phyloP scores from a whole-genome alignment of 2,888 invertebrate species.

The Drosophila paranaensis region DNA sequence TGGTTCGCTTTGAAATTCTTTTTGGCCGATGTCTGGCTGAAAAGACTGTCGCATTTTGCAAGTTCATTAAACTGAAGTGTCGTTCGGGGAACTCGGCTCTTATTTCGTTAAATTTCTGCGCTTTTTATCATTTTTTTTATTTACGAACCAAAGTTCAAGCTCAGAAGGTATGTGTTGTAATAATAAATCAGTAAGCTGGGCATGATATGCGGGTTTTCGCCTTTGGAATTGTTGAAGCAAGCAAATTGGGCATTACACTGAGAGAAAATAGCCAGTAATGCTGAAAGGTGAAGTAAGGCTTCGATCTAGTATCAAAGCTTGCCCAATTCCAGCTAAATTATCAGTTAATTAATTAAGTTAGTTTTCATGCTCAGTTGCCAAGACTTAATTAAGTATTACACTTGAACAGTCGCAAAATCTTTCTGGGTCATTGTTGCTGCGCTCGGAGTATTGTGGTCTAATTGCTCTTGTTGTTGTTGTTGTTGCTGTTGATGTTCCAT shows the following conservation, averaged over 20 bases:
- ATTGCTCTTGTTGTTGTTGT: slow-evolving; percentile 30
- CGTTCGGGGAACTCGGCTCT: slow-evolving; percentile 59
- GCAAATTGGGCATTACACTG: slow-evolving; percentile 38
- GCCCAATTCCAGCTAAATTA: slow-evolving; percentile 12
- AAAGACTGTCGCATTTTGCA: slow-evolving; percentile 48
- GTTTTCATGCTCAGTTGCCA: slow-evolving; percentile 32
- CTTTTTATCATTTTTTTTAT: slow-evolving; percentile 25
- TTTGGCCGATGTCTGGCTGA: slow-evolving; percentile 36
- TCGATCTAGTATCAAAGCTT: background rate
- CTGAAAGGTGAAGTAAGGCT: background rate
- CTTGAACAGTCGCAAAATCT: slow-evolving; percentile 54
- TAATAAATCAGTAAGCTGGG: slow-evolving; percentile 51
- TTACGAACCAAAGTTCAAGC: slow-evolving; percentile 64
- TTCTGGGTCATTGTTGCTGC: slow-evolving; percentile 62
- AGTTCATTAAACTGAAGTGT: slow-evolving; percentile 78
- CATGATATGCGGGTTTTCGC: slow-evolving; percentile 37
- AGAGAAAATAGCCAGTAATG: slow-evolving; percentile 12
- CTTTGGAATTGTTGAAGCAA: slow-evolving; percentile 4
- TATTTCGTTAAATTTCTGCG: slow-evolving; percentile 12
- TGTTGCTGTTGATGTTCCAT: slow-evolving; percentile 18
- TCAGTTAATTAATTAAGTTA: slow-evolving; percentile 46
- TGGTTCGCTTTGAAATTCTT: slow-evolving; percentile 37
- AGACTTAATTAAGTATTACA: slow-evolving; percentile 48
- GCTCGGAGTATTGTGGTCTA: slow-evolving; percentile 40
- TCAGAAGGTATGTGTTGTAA: slow-evolving; percentile 46